Percentiles rank a stretch among this genome's conserved stretches.
Conservation (phyloP, 2,888 invertebrate species). For the Sphinx pinastri region DNA sequence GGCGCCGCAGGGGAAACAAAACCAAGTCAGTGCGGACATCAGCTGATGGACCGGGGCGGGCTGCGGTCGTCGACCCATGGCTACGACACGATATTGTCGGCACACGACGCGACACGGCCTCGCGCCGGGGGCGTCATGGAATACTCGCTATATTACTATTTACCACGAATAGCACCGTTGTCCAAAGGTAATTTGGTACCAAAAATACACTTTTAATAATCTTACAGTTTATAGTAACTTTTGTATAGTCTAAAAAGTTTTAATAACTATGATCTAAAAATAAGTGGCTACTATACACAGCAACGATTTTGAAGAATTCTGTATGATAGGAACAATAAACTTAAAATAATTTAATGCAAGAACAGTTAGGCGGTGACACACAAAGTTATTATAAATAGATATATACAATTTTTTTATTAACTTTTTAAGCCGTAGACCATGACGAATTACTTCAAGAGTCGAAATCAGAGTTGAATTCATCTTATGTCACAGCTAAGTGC, state of each 20-base stretch:
- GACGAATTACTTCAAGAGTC: not conserved
- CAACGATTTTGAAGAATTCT: too few relatives aligned
- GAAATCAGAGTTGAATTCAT: not conserved
- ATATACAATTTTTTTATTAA: too few relatives aligned
- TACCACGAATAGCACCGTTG: not conserved
- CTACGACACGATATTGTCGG: not conserved
- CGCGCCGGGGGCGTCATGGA: not conserved
- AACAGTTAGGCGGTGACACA: too few relatives aligned
- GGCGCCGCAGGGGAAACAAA: conserved; percentile 14
- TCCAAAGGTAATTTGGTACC: too few relatives aligned
- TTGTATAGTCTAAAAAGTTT: too few relatives aligned
- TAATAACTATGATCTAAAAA: too few relatives aligned
- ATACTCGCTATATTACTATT: not conserved
- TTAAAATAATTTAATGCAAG: too few relatives aligned
- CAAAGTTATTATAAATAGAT: too few relatives aligned
- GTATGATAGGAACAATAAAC: too few relatives aligned
- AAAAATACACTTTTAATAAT: too few relatives aligned
- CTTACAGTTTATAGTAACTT: too few relatives aligned
- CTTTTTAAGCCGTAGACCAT: not conserved
- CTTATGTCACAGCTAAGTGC: not conserved
- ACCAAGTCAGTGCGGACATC: conserved; percentile 15
- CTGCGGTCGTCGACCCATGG: conserved; percentile 8
- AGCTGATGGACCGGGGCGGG: conserved; percentile 19
- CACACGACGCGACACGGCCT: not conserved
- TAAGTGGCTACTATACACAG: too few relatives aligned